Percentiles rank a stretch among this genome's conserved stretches.
phyloP scores from a whole-genome alignment of 2,113 vertebrate genomes.

The Clarias magur region DNA sequence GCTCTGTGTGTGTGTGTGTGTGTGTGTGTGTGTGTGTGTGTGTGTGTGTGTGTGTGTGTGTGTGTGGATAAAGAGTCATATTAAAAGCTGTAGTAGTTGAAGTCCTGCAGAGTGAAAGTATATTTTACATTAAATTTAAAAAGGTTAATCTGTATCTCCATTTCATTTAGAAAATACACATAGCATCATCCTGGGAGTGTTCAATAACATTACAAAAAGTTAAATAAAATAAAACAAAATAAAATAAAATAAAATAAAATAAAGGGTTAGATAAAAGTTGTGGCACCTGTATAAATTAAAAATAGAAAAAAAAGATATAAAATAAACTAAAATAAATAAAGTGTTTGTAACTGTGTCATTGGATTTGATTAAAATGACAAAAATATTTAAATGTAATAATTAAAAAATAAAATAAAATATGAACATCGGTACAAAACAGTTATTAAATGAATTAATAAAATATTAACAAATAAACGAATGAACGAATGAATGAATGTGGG shows the following conservation, averaged over 20 bases:
- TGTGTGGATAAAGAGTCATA: conserved; percentile 53
- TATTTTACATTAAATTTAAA: conserved; percentile 8
- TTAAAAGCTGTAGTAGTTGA: not conserved
- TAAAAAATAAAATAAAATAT: too few species aligned
- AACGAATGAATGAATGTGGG: not conserved
- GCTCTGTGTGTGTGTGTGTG: conserved; percentile 2
- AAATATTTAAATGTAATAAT: not conserved
- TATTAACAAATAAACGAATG: not conserved
- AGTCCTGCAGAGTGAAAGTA: not conserved
- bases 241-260: not conserved
- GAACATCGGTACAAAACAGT: too few species aligned
- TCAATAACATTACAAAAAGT: not conserved
- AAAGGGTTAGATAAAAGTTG: not conserved
- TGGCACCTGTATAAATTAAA: not conserved
- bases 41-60: conserved; percentile 1
- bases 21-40: conserved; percentile 19
- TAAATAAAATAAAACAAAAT: not conserved
- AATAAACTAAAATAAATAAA: not conserved
- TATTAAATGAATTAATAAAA: too few species aligned
- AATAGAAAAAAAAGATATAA: not conserved
- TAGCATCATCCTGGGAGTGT: not conserved
- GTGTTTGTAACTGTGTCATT: not conserved
- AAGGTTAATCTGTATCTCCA: not conserved
- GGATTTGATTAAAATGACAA: not conserved
- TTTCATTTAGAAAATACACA: not conserved